A percentile compares a stretch with the other conserved stretches of the same genome.
Evolutionary conservation across 1,140 invertebrate genomes (phyloP).

Genomic region (Pachypsylla venusta): DNA sequence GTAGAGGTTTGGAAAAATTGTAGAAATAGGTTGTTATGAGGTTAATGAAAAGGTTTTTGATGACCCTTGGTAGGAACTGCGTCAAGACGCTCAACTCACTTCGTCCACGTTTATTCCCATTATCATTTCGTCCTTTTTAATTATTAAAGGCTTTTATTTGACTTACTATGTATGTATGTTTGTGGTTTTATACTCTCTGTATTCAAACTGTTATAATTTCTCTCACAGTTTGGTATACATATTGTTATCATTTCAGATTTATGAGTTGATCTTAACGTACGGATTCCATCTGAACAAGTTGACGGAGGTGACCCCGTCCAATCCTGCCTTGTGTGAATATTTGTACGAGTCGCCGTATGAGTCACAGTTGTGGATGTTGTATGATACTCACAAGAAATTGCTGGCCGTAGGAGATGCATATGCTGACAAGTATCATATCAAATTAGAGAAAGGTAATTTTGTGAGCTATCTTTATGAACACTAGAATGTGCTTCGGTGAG

Average conservation of each 20-base stretch:
- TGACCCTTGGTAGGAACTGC: too few relatives aligned
- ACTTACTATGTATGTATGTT: background rate
- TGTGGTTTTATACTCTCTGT: background rate
- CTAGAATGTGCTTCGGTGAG: background rate
- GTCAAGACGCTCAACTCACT: too few relatives aligned
- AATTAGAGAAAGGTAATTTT: constrained; percentile 41
- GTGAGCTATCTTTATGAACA: background rate
- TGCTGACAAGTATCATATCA: constrained; percentile 33
- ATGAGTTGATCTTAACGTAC: constrained; percentile 75
- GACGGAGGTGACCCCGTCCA: constrained; percentile 64
- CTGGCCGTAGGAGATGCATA: constrained; percentile 78
- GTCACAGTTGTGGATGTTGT: constrained; percentile 92
- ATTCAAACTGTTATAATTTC: too few relatives aligned
- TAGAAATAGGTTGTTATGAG: too few relatives aligned
- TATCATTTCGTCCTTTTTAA: too few relatives aligned
- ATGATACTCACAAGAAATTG: constrained; percentile 80
- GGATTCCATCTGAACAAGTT: constrained; percentile 65
- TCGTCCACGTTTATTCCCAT: too few relatives aligned
- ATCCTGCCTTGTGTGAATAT: constrained; percentile 63
- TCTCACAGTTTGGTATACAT: too few relatives aligned
- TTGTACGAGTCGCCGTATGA: constrained; percentile 91
- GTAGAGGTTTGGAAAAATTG: too few relatives aligned
- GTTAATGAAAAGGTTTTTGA: too few relatives aligned
- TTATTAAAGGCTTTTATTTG: too few relatives aligned
- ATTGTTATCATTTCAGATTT: too few relatives aligned